phyloP scores from a whole-genome alignment of 2,797 vertebrate genomes.

The Anas capensis region DNA sequence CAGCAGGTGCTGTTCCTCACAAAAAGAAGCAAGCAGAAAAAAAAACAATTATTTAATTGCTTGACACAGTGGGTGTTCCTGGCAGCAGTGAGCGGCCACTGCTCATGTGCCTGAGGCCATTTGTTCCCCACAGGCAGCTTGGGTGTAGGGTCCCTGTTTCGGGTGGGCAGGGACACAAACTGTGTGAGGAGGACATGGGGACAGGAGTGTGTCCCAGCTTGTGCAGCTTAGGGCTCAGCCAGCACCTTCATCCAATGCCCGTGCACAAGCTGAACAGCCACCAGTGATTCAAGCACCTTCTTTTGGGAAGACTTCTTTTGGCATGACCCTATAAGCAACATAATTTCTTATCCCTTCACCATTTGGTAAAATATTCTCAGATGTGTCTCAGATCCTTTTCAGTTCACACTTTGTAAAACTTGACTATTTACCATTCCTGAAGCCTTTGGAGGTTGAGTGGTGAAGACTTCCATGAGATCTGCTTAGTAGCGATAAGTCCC shows the following conservation, averaged over 20 bases:
- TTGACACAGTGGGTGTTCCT: neutral
- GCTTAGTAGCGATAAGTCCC: neutral
- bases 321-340: fast-evolving
- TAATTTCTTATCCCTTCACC: neutral
- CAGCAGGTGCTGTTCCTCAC: neutral
- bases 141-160: neutral
- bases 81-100: neutral
- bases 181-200: neutral
- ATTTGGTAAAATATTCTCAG: neutral
- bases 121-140: neutral
- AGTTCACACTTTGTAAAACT: neutral
- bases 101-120: neutral
- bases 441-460: neutral
- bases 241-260: neutral
- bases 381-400: neutral
- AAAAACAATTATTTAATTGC: neutral
- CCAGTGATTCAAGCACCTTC: neutral
- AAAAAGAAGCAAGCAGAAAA: neutral
- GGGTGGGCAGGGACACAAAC: neutral
- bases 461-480: neutral
- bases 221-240: neutral
- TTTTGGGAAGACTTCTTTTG: neutral
- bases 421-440: neutral
- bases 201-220: neutral
- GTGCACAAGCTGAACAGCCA: neutral